A percentile compares a stretch with the other conserved stretches of the same genome.
These are phyloP conservation scores for Caranx ignobilis DNA, from an alignment of 2,113 vertebrate genomes.

Conservation along the genomic window DNA sequence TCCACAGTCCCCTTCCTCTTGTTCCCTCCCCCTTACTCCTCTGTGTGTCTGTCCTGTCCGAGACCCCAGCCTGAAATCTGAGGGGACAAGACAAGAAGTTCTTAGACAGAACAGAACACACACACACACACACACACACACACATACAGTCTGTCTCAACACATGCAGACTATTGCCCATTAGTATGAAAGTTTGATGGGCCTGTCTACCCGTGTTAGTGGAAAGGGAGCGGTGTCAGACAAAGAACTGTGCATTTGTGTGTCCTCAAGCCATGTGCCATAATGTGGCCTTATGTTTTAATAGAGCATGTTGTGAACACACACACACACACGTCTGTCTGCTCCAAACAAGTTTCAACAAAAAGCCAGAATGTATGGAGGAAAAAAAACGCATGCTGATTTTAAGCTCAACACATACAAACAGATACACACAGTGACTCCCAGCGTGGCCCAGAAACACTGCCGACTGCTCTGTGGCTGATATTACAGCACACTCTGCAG, in stretches of 20 bases:
- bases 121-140: constrained; percentile 25
- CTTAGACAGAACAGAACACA: constrained; percentile 30
- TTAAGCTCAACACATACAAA: constrained; percentile 39
- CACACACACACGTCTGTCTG: constrained; percentile 35
- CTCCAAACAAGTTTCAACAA: constrained; percentile 38
- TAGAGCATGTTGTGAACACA: constrained; percentile 50
- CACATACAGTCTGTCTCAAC: constrained; percentile 42
- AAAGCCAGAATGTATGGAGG: constrained; percentile 32
- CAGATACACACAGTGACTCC: constrained; percentile 42
- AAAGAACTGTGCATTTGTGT: constrained; percentile 54
- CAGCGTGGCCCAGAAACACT: constrained; percentile 42
- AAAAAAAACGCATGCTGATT: constrained; percentile 22
- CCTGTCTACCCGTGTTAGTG: constrained; percentile 69
- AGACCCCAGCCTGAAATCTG: constrained; percentile 59
- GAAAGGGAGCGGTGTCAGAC: constrained; percentile 60
- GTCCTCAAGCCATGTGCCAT: constrained; percentile 45
- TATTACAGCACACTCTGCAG: constrained; percentile 59
- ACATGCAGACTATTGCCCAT: constrained; percentile 73
- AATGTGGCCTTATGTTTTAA: constrained; percentile 43
- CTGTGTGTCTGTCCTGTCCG: constrained; percentile 32
- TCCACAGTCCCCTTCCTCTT: constrained; percentile 28
- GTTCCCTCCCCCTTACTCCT: constrained; percentile 3
- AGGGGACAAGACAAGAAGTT: constrained; percentile 53
- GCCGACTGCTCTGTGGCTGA: constrained; percentile 38
- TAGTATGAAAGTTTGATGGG: constrained; percentile 84